Base-by-base conservation (phyloP, 35 echinoderm and acorn worm species). In the Heliocidaris erythrogramma region DNA sequence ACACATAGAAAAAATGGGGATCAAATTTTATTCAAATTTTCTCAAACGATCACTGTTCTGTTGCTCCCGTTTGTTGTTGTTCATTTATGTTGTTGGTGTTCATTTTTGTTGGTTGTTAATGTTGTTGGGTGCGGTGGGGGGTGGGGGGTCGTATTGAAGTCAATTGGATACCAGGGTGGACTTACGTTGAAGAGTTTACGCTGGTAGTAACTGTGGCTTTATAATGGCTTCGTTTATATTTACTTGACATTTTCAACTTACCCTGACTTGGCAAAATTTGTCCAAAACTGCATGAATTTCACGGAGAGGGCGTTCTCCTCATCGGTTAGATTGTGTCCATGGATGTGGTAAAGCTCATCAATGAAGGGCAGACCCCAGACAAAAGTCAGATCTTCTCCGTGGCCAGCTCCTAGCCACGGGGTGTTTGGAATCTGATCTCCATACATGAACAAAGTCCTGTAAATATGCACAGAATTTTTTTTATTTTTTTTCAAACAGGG, bases 241-340 rank as follows among this genome's bases (percentile, higher is more conserved):
- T 21, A 85, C 2, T 42, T 56, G 35, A 56, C 49, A 10, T 42
- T 27, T 21, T n/a, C 17, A 69, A 85, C 97, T 95, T 95, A 99
- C 98, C 98, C 98, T 24, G 98, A 97, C 85, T 97, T 99, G 16
- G 98, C 98, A 95, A 99, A 99, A 88, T 99, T 97, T 35, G 96
- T 94, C 92, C 95, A 99, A 47, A 95, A 97, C 85, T 91, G 94
- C 95, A 99, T 99, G 17, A 99, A 95, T 24, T 95, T 69, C 8
- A 95, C 85, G 27, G 98, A 91, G 32, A 99, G 88, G 85, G 96
- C 32, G 17, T 92, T 91, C 84, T 99, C 98, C 14, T 95, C 94
- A 52, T 94, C 84, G 53, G 49, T 86, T 48, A 87, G 88, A 59
- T 32, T 94, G 48, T 95, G 31, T 32, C 30, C 90, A 32, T 93